These are phyloP conservation scores for Margarornis squamiger DNA, from an alignment of 2,797 vertebrate species.

Conservation along the genomic window DNA sequence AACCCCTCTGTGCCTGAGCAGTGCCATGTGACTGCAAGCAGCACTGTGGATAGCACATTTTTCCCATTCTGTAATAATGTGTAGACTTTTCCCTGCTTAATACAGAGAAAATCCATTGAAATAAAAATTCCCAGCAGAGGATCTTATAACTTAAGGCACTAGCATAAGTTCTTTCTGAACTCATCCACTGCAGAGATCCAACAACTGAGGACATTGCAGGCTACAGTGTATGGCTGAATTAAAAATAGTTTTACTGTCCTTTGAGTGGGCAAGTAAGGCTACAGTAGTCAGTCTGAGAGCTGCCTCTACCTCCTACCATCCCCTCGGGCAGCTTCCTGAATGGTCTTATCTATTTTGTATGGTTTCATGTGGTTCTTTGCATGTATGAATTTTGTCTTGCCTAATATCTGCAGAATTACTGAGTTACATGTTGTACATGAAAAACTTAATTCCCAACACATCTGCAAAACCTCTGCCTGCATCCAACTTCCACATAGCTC, in stretches of 20 bases:
- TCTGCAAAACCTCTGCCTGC: not conserved
- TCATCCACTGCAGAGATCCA: not conserved
- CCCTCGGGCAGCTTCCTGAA: not conserved
- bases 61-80: not conserved
- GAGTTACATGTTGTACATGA: not conserved
- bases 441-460: not conserved
- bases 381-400: not conserved
- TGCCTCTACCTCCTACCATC: not conserved
- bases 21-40: not conserved
- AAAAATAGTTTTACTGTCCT: not conserved
- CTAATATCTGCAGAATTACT: not conserved
- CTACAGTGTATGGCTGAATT: not conserved
- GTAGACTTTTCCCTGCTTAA: not conserved
- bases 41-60: not conserved
- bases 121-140: not conserved
- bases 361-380: not conserved
- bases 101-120: not conserved
- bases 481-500: accelerated
- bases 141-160: not conserved
- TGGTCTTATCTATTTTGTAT: not conserved
- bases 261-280: not conserved
- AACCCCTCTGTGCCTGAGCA: not conserved
- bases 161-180: not conserved
- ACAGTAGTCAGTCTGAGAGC: not conserved
- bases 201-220: not conserved